Conservation (phyloP, 2,113 vertebrate species). For the Australoheros scitulus region DNA sequence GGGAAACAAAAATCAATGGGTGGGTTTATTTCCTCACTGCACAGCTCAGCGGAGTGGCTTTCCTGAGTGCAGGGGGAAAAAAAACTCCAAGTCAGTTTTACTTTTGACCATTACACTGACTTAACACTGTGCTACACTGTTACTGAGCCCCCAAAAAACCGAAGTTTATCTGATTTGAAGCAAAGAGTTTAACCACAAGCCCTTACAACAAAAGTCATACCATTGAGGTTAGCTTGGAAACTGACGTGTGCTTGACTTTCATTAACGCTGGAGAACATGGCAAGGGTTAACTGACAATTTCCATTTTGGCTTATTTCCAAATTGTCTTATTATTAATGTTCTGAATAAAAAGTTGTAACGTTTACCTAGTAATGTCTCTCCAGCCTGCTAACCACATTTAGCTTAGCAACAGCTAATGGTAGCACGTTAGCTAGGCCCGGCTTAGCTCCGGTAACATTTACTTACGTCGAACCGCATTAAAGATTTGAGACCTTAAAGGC, state of each 20-base stretch:
- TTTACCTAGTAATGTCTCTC: neutral
- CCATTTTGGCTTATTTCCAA: neutral
- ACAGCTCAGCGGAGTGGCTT: neutral
- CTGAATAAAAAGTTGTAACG: no score
- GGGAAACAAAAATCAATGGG: neutral
- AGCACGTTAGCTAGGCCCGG: conserved; percentile 54
- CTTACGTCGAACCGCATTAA: neutral
- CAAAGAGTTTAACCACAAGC: neutral
- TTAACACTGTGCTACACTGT: neutral
- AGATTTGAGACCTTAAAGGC: neutral
- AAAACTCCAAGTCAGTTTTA: neutral
- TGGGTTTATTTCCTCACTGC: neutral
- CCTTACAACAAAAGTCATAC: neutral
- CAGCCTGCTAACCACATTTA: conserved; percentile 39
- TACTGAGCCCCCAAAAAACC: no score
- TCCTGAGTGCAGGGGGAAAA: neutral
- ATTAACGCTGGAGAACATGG: neutral
- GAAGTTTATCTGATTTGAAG: neutral
- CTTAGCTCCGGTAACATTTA: conserved; percentile 8
- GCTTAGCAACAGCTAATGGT: conserved; percentile 51
- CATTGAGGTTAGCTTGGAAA: conserved; percentile 35
- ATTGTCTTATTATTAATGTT: neutral
- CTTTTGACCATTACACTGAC: neutral
- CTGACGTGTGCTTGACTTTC: conserved; percentile 20
- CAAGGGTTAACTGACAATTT: neutral